These are phyloP conservation scores for Trigoniulus corallinus DNA, from an alignment of 1,140 invertebrate genomes.

Conservation along the genomic window DNA sequence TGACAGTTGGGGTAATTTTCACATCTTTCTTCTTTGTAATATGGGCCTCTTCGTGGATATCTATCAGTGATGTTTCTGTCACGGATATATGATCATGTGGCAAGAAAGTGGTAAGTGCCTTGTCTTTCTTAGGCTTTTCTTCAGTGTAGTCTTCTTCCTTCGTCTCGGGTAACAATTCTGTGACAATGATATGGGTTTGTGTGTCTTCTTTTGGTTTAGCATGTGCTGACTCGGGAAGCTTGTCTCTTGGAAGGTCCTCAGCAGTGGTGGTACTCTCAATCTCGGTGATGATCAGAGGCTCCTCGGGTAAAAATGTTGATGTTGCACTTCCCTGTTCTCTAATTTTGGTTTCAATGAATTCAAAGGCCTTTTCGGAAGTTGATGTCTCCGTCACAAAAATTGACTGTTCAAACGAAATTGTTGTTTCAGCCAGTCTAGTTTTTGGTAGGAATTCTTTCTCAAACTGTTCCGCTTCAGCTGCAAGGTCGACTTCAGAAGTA, in stretches of 20 bases:
- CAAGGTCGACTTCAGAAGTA: constrained; percentile 8
- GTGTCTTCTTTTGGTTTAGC: constrained; percentile 4
- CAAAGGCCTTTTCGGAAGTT: constrained; percentile 4
- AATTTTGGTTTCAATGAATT: constrained; percentile 9
- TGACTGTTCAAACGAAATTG: constrained; percentile 7
- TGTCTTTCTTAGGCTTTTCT: too few species aligned
- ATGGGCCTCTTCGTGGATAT: too few species aligned
- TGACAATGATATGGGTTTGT: constrained; percentile 9
- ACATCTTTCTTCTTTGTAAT: too few species aligned
- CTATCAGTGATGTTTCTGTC: too few species aligned
- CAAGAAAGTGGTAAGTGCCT: too few species aligned
- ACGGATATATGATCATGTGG: too few species aligned
- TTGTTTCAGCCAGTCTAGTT: constrained; percentile 7
- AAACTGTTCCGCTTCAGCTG: constrained; percentile 11
- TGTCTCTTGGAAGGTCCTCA: constrained; percentile 16
- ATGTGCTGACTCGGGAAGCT: constrained; percentile 12
- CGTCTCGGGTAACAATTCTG: constrained; percentile 7
- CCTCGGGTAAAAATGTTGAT: constrained; percentile 6
- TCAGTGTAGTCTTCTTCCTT: constrained; percentile 7
- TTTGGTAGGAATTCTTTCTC: constrained; percentile 17
- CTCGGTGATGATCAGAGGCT: constrained; percentile 9
- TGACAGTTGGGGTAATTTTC: too few species aligned
- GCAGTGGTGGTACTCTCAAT: constrained; percentile 6
- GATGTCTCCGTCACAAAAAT: constrained; percentile 8
- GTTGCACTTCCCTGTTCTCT: constrained; percentile 5